phyloP scores from a whole-genome alignment of 2,888 invertebrate species.

The Drosophila anomalata region DNA sequence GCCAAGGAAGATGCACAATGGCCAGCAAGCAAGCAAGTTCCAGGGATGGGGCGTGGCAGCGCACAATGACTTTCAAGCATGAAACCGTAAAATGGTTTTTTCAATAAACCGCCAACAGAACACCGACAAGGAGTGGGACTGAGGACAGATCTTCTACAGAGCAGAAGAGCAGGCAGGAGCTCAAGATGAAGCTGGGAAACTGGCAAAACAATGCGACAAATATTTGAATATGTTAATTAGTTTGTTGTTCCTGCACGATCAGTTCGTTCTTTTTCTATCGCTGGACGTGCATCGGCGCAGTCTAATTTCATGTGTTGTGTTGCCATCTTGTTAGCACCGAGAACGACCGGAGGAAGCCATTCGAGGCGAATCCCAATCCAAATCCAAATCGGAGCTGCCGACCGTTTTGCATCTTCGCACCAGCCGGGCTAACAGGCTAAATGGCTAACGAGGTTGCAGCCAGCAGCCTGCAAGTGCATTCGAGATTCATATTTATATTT shows the following conservation, averaged over 20 bases:
- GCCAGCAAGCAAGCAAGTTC: conserved; percentile 27
- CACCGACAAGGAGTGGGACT: conserved; percentile 14
- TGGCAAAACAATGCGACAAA: conserved; percentile 74
- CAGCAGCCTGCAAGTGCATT: conserved; percentile 58
- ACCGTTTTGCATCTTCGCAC: conserved; percentile 74
- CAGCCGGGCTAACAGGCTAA: conserved; percentile 17
- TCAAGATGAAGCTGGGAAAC: conserved; percentile 41
- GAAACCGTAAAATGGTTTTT: conserved; percentile 79
- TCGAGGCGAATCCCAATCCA: conserved; percentile 5
- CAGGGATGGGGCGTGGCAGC: conserved; percentile 41
- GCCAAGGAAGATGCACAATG: conserved; percentile 58
- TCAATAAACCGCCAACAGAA: conserved; percentile 62
- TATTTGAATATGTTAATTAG: conserved; percentile 79
- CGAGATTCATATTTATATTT: conserved; percentile 74
- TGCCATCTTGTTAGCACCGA: conserved; percentile 71
- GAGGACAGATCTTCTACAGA: conserved; percentile 13
- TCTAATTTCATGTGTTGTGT: conserved; percentile 81
- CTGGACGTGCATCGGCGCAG: conserved; percentile 76
- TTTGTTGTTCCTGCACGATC: conserved; percentile 67
- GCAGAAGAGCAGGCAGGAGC: conserved; percentile 8
- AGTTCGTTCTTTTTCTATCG: conserved; percentile 66
- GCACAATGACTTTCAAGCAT: conserved; percentile 73
- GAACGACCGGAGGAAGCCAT: conserved; percentile 25
- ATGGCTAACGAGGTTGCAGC: conserved; percentile 57
- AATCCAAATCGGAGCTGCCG: conserved; percentile 22